Base-by-base conservation (phyloP, 1,140 invertebrate species). In the Tachypleus tridentatus region DNA sequence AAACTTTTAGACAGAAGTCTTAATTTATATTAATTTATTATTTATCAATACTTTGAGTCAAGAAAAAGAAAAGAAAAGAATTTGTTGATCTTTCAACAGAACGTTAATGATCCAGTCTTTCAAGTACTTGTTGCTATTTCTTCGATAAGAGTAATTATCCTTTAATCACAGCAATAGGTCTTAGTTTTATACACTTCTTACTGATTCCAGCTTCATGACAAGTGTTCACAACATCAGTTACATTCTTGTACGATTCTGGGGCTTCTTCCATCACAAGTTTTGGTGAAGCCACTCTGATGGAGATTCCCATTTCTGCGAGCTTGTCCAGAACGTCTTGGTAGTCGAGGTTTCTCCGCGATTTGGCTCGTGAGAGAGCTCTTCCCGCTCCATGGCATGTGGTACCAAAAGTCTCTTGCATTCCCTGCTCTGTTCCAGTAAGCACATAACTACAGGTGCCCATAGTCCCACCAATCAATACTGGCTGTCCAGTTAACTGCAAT, bases 401-500 rank as follows among this genome's bases (percentile, higher is more conserved):
- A 59, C 97, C 97, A 82, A 99, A 99, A 3, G 97, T 99, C 80
- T 98, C 93, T 68, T 85, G 80, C 94, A 99, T 98, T 69, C 96
- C 97, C 74, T 88, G 84, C 76, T 96, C 90, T 54, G 96, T 98
- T 11, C 95, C 97, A 52, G 97, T 99, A 9, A 99, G 79, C 4
- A 99, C 95, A 79, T 99, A 99, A 76, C 94, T 98, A 74, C 96
- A 99, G 2, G 97, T 99, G 48, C 97, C 97, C 97, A 99, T 99
- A 8, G 96, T 98, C 59, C 97, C 97, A 60, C 97, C 97, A 75
- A 99, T 99, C 6, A 99, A 79, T 9, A 99, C 96, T 4, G 97
- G 97, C 75, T 99, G 97, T 0, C 97, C 97, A 51, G 93, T 98
- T 61, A 98, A 76, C 78, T 98, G 89, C 10, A 67, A 67, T 29